phyloP scores from a whole-genome alignment of 2,797 vertebrate species.

The Cephalopachus bancanus region DNA sequence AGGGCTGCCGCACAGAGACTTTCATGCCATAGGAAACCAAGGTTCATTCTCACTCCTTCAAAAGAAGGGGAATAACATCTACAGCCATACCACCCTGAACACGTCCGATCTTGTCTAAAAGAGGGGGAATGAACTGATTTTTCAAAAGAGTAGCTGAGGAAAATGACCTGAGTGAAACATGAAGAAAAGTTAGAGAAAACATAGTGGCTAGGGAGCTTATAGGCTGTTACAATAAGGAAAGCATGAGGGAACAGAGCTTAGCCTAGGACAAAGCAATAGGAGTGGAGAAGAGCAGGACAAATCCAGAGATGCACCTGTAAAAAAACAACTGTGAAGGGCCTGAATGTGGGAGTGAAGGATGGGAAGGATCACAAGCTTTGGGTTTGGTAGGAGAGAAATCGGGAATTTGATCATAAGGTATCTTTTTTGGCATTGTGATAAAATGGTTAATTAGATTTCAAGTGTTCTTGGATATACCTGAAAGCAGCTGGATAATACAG shows the following conservation, averaged over 20 bases:
- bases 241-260: not conserved
- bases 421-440: constrained; percentile 2
- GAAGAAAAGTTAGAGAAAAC: constrained; percentile 49
- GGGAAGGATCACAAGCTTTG: not conserved
- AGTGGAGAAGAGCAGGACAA: not conserved
- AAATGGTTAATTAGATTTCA: constrained; percentile 48
- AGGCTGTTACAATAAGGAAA: constrained; percentile 37
- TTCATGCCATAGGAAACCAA: not conserved
- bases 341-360: not conserved
- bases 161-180: not conserved
- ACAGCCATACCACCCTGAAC: no score
- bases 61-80: not conserved
- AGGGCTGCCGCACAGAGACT: not conserved
- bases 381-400: not conserved
- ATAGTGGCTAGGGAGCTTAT: not conserved
- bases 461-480: not conserved
- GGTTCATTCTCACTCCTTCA: not conserved
- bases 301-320: not conserved
- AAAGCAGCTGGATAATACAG: constrained; percentile 3
- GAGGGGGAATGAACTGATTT: not conserved
- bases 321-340: constrained; percentile 43
- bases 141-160: not conserved
- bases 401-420: not conserved
- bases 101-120: not conserved
- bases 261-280: not conserved